phyloP scores from a whole-genome alignment of 2,797 vertebrate genomes.

The Pseudochirops corinnae region DNA sequence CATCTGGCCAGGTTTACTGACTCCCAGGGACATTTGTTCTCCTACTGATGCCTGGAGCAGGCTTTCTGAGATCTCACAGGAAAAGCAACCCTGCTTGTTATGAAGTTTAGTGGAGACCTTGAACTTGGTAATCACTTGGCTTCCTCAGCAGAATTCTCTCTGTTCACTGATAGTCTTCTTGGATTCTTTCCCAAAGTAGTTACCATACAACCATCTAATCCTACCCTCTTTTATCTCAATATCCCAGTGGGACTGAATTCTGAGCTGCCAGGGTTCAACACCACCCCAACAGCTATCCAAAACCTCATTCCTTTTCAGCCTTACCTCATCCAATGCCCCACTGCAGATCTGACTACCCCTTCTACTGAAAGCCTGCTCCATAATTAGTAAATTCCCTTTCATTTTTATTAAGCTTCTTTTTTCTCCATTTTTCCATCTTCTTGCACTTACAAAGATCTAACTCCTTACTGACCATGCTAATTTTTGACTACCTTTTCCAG shows the following conservation, averaged over 20 bases:
- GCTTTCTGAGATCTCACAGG: not conserved
- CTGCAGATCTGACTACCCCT: not conserved
- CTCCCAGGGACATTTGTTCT: not conserved
- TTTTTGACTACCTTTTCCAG: not conserved
- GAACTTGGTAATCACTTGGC: not conserved
- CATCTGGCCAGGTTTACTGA: not conserved
- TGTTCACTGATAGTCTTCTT: not conserved
- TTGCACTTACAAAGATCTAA: not conserved
- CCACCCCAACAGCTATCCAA: not conserved
- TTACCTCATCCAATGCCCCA: not conserved
- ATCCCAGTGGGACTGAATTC: not conserved
- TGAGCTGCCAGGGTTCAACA: not conserved
- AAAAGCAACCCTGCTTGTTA: not conserved
- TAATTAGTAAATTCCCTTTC: not conserved
- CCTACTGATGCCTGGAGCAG: not conserved
- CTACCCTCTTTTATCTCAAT: not conserved
- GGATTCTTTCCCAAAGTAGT: not conserved
- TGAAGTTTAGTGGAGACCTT: not conserved
- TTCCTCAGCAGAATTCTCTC: not conserved
- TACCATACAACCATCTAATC: not conserved
- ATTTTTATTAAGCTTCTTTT: not conserved
- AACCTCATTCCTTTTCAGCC: not conserved
- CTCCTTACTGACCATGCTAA: not conserved
- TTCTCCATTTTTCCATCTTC: not conserved
- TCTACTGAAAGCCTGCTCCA: not conserved